These are phyloP conservation scores for Tipula lateralis DNA, from an alignment of 2,888 invertebrate genomes.

Conservation along the genomic window DNA sequence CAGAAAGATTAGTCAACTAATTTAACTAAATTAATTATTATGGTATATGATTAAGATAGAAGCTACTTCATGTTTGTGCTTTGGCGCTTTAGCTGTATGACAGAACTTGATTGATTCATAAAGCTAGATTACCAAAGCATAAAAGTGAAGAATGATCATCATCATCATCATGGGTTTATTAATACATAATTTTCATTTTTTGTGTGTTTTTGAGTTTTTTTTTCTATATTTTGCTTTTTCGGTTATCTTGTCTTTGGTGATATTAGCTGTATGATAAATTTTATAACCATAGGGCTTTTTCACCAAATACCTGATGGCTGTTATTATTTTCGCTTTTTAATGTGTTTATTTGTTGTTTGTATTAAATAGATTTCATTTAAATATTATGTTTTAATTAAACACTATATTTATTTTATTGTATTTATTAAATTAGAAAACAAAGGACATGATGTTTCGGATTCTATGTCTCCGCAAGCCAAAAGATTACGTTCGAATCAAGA, in stretches of 20 bases:
- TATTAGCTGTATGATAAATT: conserved; percentile 64
- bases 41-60: not conserved
- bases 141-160: conserved; percentile 43
- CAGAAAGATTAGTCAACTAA: conserved; percentile 37
- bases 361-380: conserved; percentile 34
- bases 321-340: conserved; percentile 39
- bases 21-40: conserved; percentile 26
- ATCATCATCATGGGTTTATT: not conserved
- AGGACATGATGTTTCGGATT: conserved; percentile 32
- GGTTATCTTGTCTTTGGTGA: conserved; percentile 65
- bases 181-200: not conserved
- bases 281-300: conserved; percentile 65
- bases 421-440: conserved; percentile 28
- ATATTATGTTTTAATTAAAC: not conserved
- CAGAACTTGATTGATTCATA: conserved; percentile 66
- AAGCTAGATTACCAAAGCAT: conserved; percentile 95
- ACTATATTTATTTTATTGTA: conserved; percentile 30
- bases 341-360: conserved; percentile 31
- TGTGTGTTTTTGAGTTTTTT: conserved; percentile 33
- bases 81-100: conserved; percentile 90
- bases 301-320: conserved; percentile 62
- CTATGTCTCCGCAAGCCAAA: conserved; percentile 46
- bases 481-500: conserved; percentile 45
- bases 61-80: conserved; percentile 56
- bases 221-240: conserved; percentile 37